Evolutionary conservation across 2,888 invertebrate genomes (phyloP).

Genomic region (Agrochola litura): DNA sequence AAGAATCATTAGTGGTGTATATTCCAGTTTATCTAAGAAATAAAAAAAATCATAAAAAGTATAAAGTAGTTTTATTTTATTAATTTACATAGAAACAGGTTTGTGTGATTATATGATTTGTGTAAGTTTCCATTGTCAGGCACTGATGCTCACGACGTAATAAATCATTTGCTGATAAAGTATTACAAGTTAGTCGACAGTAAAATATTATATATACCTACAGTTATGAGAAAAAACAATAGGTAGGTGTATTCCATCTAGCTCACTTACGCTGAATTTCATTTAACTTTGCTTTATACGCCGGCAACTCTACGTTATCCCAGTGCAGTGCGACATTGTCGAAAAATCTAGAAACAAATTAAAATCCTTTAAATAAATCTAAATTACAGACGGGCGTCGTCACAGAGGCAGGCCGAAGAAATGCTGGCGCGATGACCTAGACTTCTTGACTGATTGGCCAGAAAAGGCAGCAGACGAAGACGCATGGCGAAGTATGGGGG

Average conservation of each 20-base stretch:
- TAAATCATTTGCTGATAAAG: background rate
- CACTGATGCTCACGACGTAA: background rate
- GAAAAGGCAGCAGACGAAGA: too few relatives aligned
- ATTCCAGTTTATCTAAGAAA: slow-evolving; percentile 45
- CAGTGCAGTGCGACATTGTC: slow-evolving; percentile 78
- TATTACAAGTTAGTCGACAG: background rate
- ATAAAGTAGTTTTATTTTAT: slow-evolving; percentile 42
- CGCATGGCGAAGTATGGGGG: too few relatives aligned
- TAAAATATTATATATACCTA: background rate
- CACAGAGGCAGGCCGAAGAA: too few relatives aligned
- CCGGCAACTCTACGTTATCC: slow-evolving; percentile 80
- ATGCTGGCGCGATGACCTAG: too few relatives aligned
- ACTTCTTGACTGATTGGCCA: too few relatives aligned
- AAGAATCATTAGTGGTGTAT: slow-evolving; percentile 21
- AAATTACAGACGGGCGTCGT: background rate
- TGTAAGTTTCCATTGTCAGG: background rate
- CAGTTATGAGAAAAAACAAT: background rate
- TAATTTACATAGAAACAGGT: background rate
- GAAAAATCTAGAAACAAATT: slow-evolving; percentile 77
- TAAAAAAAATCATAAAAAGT: slow-evolving; percentile 38
- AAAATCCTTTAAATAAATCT: background rate
- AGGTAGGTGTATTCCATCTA: background rate
- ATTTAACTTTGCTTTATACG: slow-evolving; percentile 71
- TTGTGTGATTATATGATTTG: background rate
- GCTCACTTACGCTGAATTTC: slow-evolving; percentile 11